Evolutionary conservation across 1,140 invertebrate species (phyloP).

Genomic region (Aleiodes sp.): DNA sequence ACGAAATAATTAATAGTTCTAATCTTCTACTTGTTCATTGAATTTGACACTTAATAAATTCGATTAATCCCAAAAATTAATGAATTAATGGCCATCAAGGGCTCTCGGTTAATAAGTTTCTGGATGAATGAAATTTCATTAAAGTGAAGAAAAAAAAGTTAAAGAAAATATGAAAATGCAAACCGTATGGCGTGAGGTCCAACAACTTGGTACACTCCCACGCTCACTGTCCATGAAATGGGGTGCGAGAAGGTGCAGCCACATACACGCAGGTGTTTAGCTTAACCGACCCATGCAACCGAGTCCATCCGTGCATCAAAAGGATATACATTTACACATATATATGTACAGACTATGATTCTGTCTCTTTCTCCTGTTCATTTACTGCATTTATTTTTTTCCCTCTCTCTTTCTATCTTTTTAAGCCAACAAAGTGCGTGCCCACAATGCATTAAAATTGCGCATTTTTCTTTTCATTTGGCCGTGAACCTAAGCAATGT

Average conservation of each 20-base stretch:
- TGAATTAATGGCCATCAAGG: not conserved
- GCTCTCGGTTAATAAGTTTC: not conserved
- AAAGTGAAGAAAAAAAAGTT: not conserved
- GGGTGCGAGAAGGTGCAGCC: conserved; percentile 53
- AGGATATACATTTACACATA: not conserved
- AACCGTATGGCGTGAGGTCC: conserved; percentile 54
- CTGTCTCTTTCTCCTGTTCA: not conserved
- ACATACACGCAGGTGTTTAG: conserved; percentile 33
- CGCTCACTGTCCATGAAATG: conserved; percentile 57
- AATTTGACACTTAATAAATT: too few species aligned
- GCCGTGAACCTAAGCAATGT: not conserved
- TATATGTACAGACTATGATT: not conserved
- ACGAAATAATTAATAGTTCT: too few species aligned
- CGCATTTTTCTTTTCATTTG: not conserved
- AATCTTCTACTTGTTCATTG: not conserved
- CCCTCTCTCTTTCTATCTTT: conserved; percentile 3
- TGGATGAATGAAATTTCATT: conserved; percentile 16
- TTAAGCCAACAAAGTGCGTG: not conserved
- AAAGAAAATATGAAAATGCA: conserved; percentile 17
- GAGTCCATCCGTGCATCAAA: conserved; percentile 13
- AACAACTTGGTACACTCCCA: conserved; percentile 56
- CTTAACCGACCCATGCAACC: conserved; percentile 21
- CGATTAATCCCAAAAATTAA: not conserved
- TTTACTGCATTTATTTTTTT: not conserved
- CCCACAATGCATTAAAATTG: conserved; percentile 1